A percentile compares a stretch with the other conserved stretches of the same genome.
Conservation (phyloP, 2,888 invertebrate genomes). For the Xanthorhoe spadicearia region DNA sequence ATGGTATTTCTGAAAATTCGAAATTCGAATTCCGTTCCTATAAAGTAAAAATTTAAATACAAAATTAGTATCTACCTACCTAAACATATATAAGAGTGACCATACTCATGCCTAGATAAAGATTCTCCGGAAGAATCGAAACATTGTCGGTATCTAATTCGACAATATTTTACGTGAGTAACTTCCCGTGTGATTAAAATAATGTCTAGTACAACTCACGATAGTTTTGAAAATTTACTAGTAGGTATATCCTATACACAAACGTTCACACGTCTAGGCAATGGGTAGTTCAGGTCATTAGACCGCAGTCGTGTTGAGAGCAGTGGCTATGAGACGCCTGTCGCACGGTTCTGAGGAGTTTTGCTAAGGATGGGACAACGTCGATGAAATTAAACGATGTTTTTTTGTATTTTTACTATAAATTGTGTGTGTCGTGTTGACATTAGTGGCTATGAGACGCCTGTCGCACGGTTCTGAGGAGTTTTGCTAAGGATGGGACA, state of each 20-base stretch:
- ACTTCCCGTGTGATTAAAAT: too few relatives aligned
- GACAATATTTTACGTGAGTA: too few relatives aligned
- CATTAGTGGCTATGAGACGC: constrained; percentile 47
- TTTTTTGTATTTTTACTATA: too few relatives aligned
- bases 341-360: constrained; percentile 41
- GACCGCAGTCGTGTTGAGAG: constrained; percentile 57
- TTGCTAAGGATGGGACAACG: constrained; percentile 30
- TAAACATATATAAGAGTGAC: too few relatives aligned
- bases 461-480: constrained; percentile 42
- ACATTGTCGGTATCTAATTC: too few relatives aligned
- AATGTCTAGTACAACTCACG: too few relatives aligned
- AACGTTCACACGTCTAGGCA: constrained; percentile 13
- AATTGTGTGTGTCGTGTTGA: constrained; percentile 46
- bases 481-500: constrained; percentile 35
- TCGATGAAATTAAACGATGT: constrained; percentile 26
- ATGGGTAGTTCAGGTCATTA: constrained; percentile 50
- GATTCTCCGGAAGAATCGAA: too few relatives aligned
- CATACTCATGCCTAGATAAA: too few relatives aligned
- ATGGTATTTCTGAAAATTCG: background rate
- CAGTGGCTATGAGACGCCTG: constrained; percentile 45
- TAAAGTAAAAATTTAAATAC: background rate
- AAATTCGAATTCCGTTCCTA: background rate
- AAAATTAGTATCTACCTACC: too few relatives aligned
- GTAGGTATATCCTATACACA: too few relatives aligned
- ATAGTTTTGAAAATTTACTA: too few relatives aligned